Conservation (phyloP, 2,888 invertebrate species). For the Agrenia bidenticulata region DNA sequence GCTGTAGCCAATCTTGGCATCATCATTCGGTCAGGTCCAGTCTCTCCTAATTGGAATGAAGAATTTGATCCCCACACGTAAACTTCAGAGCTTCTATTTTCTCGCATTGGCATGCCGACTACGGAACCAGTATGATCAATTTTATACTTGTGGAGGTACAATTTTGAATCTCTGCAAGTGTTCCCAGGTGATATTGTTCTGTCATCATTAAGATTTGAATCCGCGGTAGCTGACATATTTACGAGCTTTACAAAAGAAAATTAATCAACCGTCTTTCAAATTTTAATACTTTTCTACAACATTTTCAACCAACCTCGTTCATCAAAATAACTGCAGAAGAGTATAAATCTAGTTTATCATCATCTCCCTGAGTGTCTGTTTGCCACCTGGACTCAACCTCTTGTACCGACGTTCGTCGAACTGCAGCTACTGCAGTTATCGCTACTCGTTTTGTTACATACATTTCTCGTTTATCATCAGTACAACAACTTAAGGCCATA, state of each 20-base stretch:
- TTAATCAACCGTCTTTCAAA: background rate
- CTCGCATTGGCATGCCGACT: background rate
- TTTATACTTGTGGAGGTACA: too few relatives aligned
- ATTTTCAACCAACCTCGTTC: slow-evolving; percentile 56
- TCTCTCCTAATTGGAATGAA: slow-evolving; percentile 66
- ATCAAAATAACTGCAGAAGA: slow-evolving; percentile 62
- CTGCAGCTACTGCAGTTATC: slow-evolving; percentile 41
- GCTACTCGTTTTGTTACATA: slow-evolving; percentile 40
- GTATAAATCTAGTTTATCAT: slow-evolving; percentile 56
- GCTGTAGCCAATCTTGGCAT: slow-evolving; percentile 62
- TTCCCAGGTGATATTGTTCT: background rate
- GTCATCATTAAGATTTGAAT: background rate
- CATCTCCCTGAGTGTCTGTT: slow-evolving; percentile 54
- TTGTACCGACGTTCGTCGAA: slow-evolving; percentile 32
- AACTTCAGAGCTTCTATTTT: slow-evolving; percentile 59
- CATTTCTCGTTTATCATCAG: slow-evolving; percentile 33
- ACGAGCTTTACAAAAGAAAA: background rate
- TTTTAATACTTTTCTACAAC: slow-evolving; percentile 26
- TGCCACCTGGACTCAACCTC: slow-evolving; percentile 42
- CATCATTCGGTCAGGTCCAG: slow-evolving; percentile 64
- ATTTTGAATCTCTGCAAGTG: background rate
- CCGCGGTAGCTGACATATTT: background rate
- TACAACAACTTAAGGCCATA: slow-evolving; percentile 60
- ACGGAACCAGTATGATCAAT: too few relatives aligned
- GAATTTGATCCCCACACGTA: slow-evolving; percentile 69